phyloP scores from a whole-genome alignment of 2,888 invertebrate species.

The Catocala fraxini region DNA sequence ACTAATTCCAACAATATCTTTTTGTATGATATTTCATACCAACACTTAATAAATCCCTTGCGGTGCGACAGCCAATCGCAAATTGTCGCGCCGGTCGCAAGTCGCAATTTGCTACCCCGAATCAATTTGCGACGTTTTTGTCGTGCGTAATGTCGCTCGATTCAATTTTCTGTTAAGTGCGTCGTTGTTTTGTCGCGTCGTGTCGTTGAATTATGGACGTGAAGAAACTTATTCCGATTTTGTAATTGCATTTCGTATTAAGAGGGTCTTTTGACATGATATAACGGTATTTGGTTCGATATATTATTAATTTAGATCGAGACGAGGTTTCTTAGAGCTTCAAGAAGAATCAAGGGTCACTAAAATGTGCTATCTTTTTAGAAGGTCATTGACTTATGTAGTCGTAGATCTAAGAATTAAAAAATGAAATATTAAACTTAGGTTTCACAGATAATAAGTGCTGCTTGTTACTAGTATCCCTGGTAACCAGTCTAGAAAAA shows the following conservation, averaged over 20 bases:
- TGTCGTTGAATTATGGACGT: conserved; percentile 42
- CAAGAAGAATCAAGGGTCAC: too few species aligned
- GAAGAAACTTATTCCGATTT: conserved; percentile 53
- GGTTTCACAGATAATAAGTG: too few species aligned
- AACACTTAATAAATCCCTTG: conserved; percentile 48
- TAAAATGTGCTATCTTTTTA: too few species aligned
- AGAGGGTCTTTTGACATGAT: conserved; percentile 22
- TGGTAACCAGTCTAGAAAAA: too few species aligned
- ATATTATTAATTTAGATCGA: neutral
- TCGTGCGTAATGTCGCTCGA: conserved; percentile 74
- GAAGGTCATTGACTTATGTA: too few species aligned
- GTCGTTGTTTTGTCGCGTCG: conserved; percentile 45
- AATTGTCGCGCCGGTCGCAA: conserved; percentile 52
- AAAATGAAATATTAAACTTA: too few species aligned
- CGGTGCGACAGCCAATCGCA: conserved; percentile 48
- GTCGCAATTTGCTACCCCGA: conserved; percentile 82
- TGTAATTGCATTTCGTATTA: conserved; percentile 48
- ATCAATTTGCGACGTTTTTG: conserved; percentile 84
- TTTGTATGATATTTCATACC: conserved; percentile 14
- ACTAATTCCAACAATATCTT: too few species aligned
- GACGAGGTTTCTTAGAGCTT: too few species aligned
- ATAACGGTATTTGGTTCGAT: conserved; percentile 20
- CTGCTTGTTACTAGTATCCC: too few species aligned
- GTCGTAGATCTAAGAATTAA: too few species aligned
- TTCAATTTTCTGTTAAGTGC: conserved; percentile 67